phyloP scores from a whole-genome alignment of 2,113 vertebrate species.

The Saguinus imperator region DNA sequence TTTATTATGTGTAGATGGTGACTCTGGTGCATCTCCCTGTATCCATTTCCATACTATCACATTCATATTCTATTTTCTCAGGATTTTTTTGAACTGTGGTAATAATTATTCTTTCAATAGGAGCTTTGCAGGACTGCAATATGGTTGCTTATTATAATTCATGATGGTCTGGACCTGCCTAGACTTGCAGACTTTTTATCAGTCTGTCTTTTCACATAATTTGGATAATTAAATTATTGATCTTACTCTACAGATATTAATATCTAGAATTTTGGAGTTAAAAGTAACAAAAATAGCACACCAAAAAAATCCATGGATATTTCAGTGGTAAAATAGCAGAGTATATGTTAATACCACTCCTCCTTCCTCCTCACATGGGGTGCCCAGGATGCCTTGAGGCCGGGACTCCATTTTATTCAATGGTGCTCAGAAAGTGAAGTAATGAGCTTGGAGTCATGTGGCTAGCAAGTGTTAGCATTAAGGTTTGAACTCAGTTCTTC shows the following conservation, averaged over 20 bases:
- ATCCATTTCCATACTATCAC: not conserved
- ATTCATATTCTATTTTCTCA: not conserved
- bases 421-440: not conserved
- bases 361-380: not conserved
- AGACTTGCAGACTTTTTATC: not conserved
- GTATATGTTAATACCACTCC: accelerated
- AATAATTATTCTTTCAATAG: conserved; percentile 23
- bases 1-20: not conserved
- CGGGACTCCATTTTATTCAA: not conserved
- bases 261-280: not conserved
- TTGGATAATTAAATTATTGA: conserved; percentile 54
- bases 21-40: not conserved
- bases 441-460: not conserved
- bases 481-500: not conserved
- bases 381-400: not conserved
- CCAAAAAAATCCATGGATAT: not conserved
- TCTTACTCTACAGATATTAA: conserved; percentile 33
- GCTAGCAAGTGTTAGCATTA: not conserved
- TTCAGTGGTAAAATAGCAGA: not conserved
- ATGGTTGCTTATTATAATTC: not conserved
- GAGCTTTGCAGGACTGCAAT: not conserved
- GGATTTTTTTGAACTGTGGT: not conserved
- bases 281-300: not conserved
- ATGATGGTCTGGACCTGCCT: not conserved
- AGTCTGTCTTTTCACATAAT: conserved; percentile 29